These are phyloP conservation scores for Oscheius myriophilus DNA, from an alignment of 2,888 invertebrate species.

Conservation along the genomic window DNA sequence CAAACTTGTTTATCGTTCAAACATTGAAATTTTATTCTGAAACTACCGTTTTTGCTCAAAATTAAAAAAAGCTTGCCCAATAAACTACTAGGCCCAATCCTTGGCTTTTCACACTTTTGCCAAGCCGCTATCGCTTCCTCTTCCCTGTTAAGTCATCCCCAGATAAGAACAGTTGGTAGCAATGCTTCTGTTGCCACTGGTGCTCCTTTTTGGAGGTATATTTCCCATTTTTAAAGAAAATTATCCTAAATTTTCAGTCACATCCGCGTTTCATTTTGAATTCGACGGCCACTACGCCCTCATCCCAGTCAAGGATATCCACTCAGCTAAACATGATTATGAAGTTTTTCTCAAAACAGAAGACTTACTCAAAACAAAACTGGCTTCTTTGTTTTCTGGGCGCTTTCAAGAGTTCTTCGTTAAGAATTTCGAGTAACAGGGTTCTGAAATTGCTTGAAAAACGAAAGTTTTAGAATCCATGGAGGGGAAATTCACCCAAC, in stretches of 20 bases:
- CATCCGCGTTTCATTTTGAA: slow-evolving; percentile 14
- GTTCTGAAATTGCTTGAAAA: too few species aligned
- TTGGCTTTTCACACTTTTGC: too few species aligned
- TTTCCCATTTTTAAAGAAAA: background rate
- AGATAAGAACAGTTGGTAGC: slow-evolving; percentile 10
- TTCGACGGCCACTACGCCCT: slow-evolving; percentile 15
- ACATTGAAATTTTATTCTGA: too few species aligned
- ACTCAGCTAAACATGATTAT: background rate
- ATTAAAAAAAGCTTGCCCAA: too few species aligned
- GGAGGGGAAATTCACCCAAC: slow-evolving; percentile 18
- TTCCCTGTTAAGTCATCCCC: background rate
- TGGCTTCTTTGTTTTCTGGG: background rate
- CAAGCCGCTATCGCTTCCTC: background rate
- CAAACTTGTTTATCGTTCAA: too few species aligned
- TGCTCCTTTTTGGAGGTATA: slow-evolving; percentile 16
- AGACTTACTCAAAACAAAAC: slow-evolving; percentile 4
- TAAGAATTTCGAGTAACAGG: background rate
- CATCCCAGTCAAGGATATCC: slow-evolving; percentile 2
- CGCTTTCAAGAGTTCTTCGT: slow-evolving; percentile 12
- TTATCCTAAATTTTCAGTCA: background rate
- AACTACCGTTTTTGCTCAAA: too few species aligned
- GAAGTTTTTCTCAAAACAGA: background rate
- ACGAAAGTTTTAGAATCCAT: slow-evolving; percentile 22
- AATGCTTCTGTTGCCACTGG: slow-evolving; percentile 10
- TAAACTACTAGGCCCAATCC: too few species aligned